phyloP scores from a whole-genome alignment of 2,113 vertebrate species.

The Coracopsis vasa region DNA sequence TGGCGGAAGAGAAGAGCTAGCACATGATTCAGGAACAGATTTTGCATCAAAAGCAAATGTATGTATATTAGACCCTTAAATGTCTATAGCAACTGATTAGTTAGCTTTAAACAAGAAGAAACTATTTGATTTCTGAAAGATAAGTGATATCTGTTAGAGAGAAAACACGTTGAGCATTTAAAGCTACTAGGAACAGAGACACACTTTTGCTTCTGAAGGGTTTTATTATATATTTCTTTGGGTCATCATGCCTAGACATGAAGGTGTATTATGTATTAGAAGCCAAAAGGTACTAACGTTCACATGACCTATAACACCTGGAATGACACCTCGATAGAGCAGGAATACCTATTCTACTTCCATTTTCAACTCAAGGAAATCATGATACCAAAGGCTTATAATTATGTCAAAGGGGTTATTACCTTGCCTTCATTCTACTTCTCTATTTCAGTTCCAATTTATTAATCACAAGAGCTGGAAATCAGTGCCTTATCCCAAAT shows the following conservation, averaged over 20 bases:
- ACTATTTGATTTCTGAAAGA: background rate
- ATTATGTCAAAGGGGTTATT: background rate
- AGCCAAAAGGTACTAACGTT: background rate
- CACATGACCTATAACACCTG: background rate
- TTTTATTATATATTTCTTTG: constrained; percentile 16
- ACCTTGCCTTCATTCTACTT: background rate
- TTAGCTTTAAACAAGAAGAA: background rate
- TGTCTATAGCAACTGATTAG: background rate
- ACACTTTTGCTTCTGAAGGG: background rate
- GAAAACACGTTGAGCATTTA: background rate
- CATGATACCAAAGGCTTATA: background rate
- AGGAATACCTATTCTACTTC: background rate
- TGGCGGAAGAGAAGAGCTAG: constrained; percentile 22
- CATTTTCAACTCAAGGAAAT: background rate
- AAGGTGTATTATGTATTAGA: background rate
- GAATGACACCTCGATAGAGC: background rate
- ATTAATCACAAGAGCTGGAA: background rate
- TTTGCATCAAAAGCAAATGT: constrained; percentile 6
- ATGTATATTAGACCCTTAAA: background rate
- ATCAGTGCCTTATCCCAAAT: background rate
- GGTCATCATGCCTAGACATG: background rate
- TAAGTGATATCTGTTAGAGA: background rate
- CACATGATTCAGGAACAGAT: background rate
- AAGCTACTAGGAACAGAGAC: background rate
- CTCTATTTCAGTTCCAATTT: background rate